These are phyloP conservation scores for Avahi laniger DNA, from an alignment of 2,797 vertebrate genomes.

Conservation along the genomic window DNA sequence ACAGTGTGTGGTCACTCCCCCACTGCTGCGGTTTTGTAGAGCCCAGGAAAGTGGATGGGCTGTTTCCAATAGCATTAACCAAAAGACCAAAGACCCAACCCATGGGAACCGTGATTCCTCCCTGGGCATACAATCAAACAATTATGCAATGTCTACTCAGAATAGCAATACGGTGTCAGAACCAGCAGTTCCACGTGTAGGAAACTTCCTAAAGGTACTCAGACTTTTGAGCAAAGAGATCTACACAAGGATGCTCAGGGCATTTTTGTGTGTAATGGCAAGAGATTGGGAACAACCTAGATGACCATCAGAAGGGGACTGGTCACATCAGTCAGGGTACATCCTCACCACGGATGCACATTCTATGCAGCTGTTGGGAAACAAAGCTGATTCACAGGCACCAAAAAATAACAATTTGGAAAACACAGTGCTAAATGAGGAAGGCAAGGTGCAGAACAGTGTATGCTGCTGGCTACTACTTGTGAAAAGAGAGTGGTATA, in stretches of 20 bases:
- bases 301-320: neutral
- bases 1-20: too few species aligned
- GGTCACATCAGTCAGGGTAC: neutral
- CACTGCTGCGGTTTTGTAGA: neutral
- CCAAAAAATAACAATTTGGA: neutral
- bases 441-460: neutral
- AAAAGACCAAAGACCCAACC: neutral
- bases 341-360: neutral
- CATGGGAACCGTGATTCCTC: neutral
- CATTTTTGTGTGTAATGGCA: neutral
- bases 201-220: neutral
- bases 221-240: neutral
- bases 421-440: neutral
- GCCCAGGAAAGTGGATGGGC: neutral
- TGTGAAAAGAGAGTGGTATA: neutral
- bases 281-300: neutral
- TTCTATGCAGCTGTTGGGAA: neutral
- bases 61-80: neutral
- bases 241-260: neutral
- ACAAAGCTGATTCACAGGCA: neutral
- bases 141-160: neutral
- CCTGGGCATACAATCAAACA: neutral
- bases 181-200: neutral
- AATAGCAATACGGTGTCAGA: neutral
- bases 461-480: accelerated